Evolutionary conservation across 2,113 vertebrate species (phyloP), one percentile per base, ranked within the genome.

Genomic region (Oreochromis aureus): DNA sequence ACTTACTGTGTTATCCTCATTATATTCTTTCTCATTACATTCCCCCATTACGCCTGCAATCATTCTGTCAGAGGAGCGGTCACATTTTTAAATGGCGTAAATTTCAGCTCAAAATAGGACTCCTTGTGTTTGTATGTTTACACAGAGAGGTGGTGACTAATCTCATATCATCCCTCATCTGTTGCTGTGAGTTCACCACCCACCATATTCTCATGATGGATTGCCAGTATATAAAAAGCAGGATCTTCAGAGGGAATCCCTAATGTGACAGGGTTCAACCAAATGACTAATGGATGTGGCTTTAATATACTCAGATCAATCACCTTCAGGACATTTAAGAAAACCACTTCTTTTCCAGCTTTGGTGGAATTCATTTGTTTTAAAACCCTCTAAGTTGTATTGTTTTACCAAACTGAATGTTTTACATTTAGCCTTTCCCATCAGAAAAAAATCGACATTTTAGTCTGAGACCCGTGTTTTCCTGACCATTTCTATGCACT

Each of bases 1-100:
- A 94, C 89, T 93, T 94, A 94, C 89, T 88, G 90, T 78, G 89
- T 93, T 92, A 93, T 86, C 59, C 19, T 92, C 82, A 90, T 94
- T 90, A 91, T 78, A 87, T 78, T 85, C 73, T 86, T 90, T 88
- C 90, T 91, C 93, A 93, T 95, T 93, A 90, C 81, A 58, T 84
- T 61, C 85, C 82, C 89, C 92, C 92, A 92, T 94, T 94, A 94
- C 22, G 80, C 80, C 88, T 36, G 86, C 90, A 78, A 92, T 93
- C 81, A 87, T 91, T 88, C 84, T 87, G 91, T 87, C 89, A 79
- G 84, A 87, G 83, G 76, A 86, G 86, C 71, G 66, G 84, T 86
- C 88, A 44, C 90, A 84, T 89, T 91, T 88, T 61, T 53, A 55
- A 81, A 39, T 4, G 6, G 53, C 4, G 82, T 54, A 51, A 32